Evolutionary conservation across 2,888 invertebrate species (phyloP), one percentile per base, ranked within the genome.

Genomic region (Pachymerium ferrugineum): DNA sequence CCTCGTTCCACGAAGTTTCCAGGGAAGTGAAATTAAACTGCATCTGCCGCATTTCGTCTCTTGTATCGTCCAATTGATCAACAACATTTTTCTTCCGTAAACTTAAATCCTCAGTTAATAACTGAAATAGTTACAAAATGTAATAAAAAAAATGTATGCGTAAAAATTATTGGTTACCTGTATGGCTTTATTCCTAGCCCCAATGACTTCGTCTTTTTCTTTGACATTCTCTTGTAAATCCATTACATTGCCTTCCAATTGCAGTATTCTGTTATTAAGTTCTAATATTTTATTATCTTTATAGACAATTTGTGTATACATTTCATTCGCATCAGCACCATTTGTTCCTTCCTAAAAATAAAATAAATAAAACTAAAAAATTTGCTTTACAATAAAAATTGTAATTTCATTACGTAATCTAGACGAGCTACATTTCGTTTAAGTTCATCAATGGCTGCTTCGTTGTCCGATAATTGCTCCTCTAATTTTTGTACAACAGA

Each of bases 191-290:
- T 91, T 91, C 81, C 92, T 87, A 4, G 92, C 89, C 82, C 90
- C 89, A 79, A 93, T 90, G 72, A 93, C 90, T 79, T 90, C 89
- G 83, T 92, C 91, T 81, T 93, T 91, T 83, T 93, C 91, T 79
- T 88, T 89, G 3, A 93, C 85, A 82, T 89, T 89, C 81, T 93
- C 94, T 83, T 93, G 91, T 5, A 86, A 85, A 81, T 95, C 94
- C 77, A 94, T 82, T 70, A 94, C 87, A 76, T 86, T 87, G 8
- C 88, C 87, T 82, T 93, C 92, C 81, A 91, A 85, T 78, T 90
- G 89, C 78, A 89, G 85, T n/a, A 91, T 86, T 80, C 87, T 87
- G 77, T 86, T 87, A 79, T 86, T 86, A 75, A 93, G 84, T 79
- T 91, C 89, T 38, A 86, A 80, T 74, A 90, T 86, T 79, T 85